These are phyloP conservation scores for Perodicticus potto DNA, from an alignment of 2,797 vertebrate genomes.

Conservation along the genomic window DNA sequence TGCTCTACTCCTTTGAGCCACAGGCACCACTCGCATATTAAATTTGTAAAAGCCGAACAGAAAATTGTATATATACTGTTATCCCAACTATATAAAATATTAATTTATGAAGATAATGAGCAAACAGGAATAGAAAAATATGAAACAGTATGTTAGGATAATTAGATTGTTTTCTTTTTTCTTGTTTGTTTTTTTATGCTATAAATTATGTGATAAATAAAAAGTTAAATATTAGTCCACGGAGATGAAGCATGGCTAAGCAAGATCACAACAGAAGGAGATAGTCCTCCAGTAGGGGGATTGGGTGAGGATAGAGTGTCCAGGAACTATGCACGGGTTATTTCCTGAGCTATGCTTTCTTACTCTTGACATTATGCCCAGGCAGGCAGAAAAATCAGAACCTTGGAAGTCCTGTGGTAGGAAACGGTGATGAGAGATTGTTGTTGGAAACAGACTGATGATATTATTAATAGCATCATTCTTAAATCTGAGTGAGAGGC, in stretches of 20 bases:
- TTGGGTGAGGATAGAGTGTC: accelerated
- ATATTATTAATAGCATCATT: neutral
- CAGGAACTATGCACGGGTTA: neutral
- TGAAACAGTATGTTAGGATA: neutral
- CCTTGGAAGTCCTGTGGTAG: neutral
- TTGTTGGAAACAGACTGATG: neutral
- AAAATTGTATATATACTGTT: neutral
- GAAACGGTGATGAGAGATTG: neutral
- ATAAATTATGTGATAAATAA: neutral
- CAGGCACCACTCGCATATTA: neutral
- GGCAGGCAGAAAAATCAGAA: neutral
- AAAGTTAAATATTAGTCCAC: neutral
- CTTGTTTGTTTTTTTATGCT: neutral
- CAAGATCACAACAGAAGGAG: neutral
- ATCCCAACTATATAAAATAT: neutral
- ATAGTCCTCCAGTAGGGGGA: neutral
- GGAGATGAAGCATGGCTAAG: neutral
- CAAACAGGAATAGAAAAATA: neutral
- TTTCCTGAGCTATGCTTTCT: neutral
- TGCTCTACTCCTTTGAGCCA: no score
- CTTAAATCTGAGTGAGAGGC: neutral
- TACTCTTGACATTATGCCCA: neutral
- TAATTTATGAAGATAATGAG: neutral
- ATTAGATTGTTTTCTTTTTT: neutral
- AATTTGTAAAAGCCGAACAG: neutral